Evolutionary conservation across 2,797 vertebrate genomes (phyloP), one percentile per base, ranked within the genome.

Genomic region (Anas georgica): DNA sequence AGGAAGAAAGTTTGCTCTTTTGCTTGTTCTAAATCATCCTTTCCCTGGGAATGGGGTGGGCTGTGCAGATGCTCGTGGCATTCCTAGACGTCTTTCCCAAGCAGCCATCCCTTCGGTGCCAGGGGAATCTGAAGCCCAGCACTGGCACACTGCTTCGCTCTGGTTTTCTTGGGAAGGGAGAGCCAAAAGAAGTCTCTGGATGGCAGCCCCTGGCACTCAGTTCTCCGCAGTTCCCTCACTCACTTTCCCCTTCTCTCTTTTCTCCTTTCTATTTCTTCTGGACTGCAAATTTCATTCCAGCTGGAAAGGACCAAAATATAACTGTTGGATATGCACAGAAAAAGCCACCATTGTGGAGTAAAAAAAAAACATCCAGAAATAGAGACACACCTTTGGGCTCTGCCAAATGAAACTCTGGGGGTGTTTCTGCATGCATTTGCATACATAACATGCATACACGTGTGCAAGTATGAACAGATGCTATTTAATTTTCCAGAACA

Each of bases 131-230:
- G 35, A 83, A 3, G 4, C 12, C 45, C 81, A 80, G 59, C 60
- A 50, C 69, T 56, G 74, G 52, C 74, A 83, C 58, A 22, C 35
- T 75, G 16, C 8, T 83, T 81, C 12, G 18, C 10, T 90, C 41
- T 76, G 45, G 26, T 68, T 93, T 92, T 77, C 88, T 68, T 91
- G 83, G 52, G 92, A 90, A 64, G 20, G 3, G 41, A 84, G 10
- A 93, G 31, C 20, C 37, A 67, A 81, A 92, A 80, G 46, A 78
- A 86, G 70, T 75, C 33, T 91, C 86, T 92, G 86, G 76, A 95
- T 76, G 48, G 37, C 60, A 91, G 91, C 63, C 58, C 84, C 33
- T 89, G 92, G 78, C 83, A 83, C 48, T 48, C 41, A 78, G 33
- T 20, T 93, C 60, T 62, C 59, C n/a, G 2, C 78, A 89, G 88